phyloP scores from a whole-genome alignment of 2,888 invertebrate genomes.

The Hirtodrosophila cameraria region DNA sequence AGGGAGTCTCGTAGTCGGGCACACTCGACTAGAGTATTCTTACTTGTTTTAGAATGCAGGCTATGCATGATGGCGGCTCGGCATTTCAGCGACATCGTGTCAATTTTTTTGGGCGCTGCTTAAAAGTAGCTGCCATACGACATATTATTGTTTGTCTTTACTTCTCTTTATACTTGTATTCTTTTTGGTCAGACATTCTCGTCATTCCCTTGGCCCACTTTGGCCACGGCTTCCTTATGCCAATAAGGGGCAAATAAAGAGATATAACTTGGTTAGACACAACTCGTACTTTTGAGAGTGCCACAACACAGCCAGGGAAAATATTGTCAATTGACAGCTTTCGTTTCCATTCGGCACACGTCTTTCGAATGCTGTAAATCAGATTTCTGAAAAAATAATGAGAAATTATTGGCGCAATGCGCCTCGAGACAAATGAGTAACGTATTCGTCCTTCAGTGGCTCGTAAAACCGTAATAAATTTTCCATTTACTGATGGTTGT shows the following conservation, averaged over 20 bases:
- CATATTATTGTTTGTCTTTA: too few relatives aligned
- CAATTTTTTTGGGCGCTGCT: too few relatives aligned
- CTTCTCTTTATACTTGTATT: too few relatives aligned
- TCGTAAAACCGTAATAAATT: background rate
- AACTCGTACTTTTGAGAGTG: constrained; percentile 17
- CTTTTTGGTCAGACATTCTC: background rate
- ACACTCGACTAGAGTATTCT: too few relatives aligned
- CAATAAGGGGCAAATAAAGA: constrained; percentile 22
- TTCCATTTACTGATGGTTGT: constrained; percentile 1
- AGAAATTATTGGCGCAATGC: constrained; percentile 60
- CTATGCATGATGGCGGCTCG: too few relatives aligned
- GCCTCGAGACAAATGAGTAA: constrained; percentile 12
- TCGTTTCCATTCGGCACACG: constrained; percentile 1
- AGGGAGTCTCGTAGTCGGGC: too few relatives aligned
- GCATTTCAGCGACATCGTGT: too few relatives aligned
- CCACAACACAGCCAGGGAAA: background rate
- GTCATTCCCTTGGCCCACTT: constrained; percentile 6
- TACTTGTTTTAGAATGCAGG: too few relatives aligned
- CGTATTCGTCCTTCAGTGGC: background rate
- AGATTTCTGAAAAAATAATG: constrained; percentile 54
- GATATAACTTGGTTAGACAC: background rate
- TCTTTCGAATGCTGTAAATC: constrained; percentile 35
- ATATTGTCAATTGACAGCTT: constrained; percentile 33
- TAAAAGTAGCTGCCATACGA: too few relatives aligned
- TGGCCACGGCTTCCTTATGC: constrained; percentile 8